A percentile compares a stretch with the other conserved stretches of the same genome.
phyloP scores from a whole-genome alignment of 2,797 vertebrate species.

The Cryptoprocta ferox region DNA sequence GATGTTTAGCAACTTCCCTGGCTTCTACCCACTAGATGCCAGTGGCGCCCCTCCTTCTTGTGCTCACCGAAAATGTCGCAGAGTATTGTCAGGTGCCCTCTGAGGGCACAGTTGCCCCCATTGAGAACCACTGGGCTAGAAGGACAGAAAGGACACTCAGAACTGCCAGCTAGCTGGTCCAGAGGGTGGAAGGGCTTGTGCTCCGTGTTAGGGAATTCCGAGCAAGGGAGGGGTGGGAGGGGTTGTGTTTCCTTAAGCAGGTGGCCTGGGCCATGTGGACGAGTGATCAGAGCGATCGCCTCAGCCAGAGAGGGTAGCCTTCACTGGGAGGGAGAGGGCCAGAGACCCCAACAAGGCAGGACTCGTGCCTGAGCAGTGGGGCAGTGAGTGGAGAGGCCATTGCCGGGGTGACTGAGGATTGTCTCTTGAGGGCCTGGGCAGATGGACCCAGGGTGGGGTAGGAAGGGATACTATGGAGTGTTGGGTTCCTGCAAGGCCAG shows the following conservation, averaged over 20 bases:
- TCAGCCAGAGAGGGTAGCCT: background rate
- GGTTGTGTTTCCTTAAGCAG: conserved; percentile 6
- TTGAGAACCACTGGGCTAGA: background rate
- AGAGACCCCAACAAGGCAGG: background rate
- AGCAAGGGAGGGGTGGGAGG: background rate
- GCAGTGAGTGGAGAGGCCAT: too few species aligned
- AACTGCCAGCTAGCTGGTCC: accelerated
- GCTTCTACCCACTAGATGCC: background rate
- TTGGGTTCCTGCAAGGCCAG: background rate
- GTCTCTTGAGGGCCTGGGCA: background rate
- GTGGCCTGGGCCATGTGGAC: background rate
- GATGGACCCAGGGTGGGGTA: background rate
- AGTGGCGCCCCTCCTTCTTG: background rate
- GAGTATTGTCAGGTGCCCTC: background rate
- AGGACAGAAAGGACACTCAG: background rate
- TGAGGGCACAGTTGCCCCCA: background rate
- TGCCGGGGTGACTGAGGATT: background rate
- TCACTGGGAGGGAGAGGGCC: background rate
- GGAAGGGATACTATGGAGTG: background rate
- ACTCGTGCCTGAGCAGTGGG: background rate
- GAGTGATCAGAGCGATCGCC: background rate
- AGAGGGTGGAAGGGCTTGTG: background rate
- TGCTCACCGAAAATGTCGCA: background rate
- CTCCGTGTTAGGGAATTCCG: background rate
- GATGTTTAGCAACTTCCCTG: background rate